Conservation (phyloP, 1,140 invertebrate species). For the Sycophila sp. region DNA sequence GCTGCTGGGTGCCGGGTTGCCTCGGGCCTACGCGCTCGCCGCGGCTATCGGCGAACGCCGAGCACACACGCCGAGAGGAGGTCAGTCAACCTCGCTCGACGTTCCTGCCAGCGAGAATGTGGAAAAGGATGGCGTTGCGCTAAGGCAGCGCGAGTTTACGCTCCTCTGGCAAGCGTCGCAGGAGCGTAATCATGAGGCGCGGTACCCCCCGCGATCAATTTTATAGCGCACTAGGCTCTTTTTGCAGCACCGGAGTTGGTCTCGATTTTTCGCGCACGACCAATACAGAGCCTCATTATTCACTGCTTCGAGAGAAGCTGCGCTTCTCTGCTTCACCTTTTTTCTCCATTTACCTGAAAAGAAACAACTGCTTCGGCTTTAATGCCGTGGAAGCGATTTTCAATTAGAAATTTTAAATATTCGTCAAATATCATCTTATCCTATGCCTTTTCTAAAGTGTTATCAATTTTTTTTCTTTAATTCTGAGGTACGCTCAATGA, state of each 20-base stretch:
- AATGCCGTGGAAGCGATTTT: too few species aligned
- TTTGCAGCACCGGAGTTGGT: too few species aligned
- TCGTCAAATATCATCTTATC: too few species aligned
- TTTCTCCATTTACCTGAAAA: not conserved
- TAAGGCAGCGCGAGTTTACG: not conserved
- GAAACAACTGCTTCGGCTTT: too few species aligned
- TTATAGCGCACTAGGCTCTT: too few species aligned
- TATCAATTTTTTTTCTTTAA: not conserved
- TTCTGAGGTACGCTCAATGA: too few species aligned
- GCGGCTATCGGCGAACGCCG: slow-evolving; percentile 23
- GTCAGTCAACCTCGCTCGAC: slow-evolving; percentile 21
- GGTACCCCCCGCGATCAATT: not conserved
- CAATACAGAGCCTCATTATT: too few species aligned
- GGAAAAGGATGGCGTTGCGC: slow-evolving; percentile 5
- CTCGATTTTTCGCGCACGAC: too few species aligned
- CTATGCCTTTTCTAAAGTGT: too few species aligned
- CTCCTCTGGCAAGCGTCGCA: not conserved
- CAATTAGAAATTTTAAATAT: too few species aligned
- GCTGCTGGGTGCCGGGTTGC: not conserved
- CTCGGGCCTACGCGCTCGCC: not conserved
- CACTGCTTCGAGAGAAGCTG: too few species aligned
- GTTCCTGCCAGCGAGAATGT: not conserved
- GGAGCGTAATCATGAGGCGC: not conserved
- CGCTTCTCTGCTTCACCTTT: not conserved
- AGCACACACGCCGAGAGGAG: slow-evolving; percentile 6